Evolutionary conservation across 2,797 vertebrate genomes (phyloP).

Genomic region (Hydrophis major): DNA sequence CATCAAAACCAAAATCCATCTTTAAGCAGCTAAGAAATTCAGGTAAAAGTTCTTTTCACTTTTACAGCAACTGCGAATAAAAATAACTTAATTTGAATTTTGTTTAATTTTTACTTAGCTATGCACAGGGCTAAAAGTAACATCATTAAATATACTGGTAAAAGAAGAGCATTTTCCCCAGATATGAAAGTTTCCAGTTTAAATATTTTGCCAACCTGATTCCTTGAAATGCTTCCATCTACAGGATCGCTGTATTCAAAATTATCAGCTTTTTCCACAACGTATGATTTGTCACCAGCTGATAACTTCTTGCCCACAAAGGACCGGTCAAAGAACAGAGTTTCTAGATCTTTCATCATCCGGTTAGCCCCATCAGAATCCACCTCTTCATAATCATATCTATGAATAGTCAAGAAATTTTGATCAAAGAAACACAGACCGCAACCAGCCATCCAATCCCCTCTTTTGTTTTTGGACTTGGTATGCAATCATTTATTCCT

Average conservation of each 20-base stretch:
- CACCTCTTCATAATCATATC: slow-evolving; percentile 97
- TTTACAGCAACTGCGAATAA: background rate
- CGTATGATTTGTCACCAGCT: slow-evolving; percentile 85
- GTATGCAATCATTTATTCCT: background rate
- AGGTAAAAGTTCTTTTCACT: background rate
- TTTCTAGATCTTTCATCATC: slow-evolving; percentile 92
- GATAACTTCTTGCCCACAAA: slow-evolving; percentile 89
- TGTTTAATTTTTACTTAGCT: background rate
- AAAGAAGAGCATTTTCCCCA: fast-evolving
- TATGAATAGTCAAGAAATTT: slow-evolving; percentile 53
- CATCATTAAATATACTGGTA: background rate
- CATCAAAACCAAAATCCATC: background rate
- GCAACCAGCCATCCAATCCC: background rate
- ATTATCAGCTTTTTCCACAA: slow-evolving; percentile 90
- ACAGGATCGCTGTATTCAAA: slow-evolving; percentile 95
- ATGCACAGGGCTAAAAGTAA: background rate
- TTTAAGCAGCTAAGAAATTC: fast-evolving
- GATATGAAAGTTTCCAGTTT: background rate
- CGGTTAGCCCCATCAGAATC: slow-evolving; percentile 89
- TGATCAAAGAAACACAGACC: fast-evolving
- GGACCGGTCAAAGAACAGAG: slow-evolving; percentile 83
- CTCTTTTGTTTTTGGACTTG: background rate
- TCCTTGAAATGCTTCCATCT: slow-evolving; percentile 91
- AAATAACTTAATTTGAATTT: background rate
- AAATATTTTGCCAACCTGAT: slow-evolving; percentile 81